phyloP scores from a whole-genome alignment of 2,113 vertebrate species.

The Eublepharis macularius region DNA sequence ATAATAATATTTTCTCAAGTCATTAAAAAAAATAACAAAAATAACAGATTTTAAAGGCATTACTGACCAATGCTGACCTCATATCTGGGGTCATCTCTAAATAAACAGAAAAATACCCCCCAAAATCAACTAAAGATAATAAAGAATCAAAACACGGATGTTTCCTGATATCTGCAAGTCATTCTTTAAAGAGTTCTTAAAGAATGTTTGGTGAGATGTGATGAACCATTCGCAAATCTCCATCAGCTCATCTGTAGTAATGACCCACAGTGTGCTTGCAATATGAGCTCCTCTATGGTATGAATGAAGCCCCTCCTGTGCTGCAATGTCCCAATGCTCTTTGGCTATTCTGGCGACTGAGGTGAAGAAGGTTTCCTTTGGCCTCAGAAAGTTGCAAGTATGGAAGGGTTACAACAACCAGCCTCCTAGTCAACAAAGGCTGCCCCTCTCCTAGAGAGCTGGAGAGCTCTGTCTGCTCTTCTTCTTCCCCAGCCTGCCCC shows the following conservation, averaged over 20 bases:
- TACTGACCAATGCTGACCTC: not conserved
- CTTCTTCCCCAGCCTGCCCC: too few species aligned
- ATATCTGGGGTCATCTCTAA: not conserved
- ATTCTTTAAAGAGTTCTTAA: not conserved
- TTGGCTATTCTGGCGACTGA: too few species aligned
- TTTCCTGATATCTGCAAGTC: not conserved
- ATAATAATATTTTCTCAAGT: too few species aligned
- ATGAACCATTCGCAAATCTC: not conserved
- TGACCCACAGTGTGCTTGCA: not conserved
- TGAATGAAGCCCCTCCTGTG: too few species aligned
- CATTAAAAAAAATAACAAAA: not conserved
- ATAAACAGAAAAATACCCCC: not conserved
- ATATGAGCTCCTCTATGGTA: not conserved
- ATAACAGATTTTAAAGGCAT: too few species aligned
- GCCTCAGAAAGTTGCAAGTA: too few species aligned
- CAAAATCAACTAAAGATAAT: not conserved
- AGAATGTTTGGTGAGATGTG: not conserved
- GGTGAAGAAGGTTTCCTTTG: too few species aligned
- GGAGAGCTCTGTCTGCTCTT: too few species aligned
- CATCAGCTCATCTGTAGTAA: slow-evolving; percentile 12
- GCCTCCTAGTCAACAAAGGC: too few species aligned
- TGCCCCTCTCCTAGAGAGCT: too few species aligned
- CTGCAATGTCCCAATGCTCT: too few species aligned
- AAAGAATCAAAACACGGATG: not conserved
- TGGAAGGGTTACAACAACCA: too few species aligned